These are phyloP conservation scores for Pitangus sulphuratus DNA, from an alignment of 2,797 vertebrate genomes.

Conservation along the genomic window DNA sequence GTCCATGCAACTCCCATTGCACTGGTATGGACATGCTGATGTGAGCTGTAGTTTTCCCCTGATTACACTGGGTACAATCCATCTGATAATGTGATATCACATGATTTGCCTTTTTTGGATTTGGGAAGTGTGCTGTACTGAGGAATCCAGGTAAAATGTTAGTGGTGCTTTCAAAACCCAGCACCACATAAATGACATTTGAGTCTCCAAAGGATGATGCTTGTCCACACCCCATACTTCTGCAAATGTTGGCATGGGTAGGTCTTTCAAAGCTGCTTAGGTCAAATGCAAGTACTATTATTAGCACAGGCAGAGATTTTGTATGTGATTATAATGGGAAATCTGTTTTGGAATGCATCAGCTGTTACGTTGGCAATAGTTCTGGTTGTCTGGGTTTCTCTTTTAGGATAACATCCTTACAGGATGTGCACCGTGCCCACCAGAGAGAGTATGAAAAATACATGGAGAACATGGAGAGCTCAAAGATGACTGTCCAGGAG, in stretches of 20 bases:
- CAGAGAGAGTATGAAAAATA: slow-evolving; percentile 87
- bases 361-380: background rate
- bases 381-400: background rate
- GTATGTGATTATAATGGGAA: background rate
- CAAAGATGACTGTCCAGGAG: slow-evolving; percentile 78
- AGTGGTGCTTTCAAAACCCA: background rate
- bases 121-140: background rate
- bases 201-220: background rate
- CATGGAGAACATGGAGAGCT: slow-evolving; percentile 79
- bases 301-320: background rate
- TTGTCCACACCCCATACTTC: background rate
- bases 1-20: fast-evolving
- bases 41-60: background rate
- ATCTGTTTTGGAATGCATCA: background rate
- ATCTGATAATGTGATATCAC: background rate
- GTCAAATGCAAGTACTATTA: background rate
- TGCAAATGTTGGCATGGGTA: background rate
- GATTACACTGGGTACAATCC: background rate
- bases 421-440: slow-evolving; percentile 86
- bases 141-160: background rate
- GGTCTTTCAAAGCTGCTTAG: background rate
- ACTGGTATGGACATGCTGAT: background rate
- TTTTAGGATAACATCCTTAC: slow-evolving; percentile 83
- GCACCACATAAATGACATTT: background rate
- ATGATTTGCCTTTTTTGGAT: background rate